Percentiles rank a stretch among this genome's conserved stretches.
These are phyloP conservation scores for Tachystola acroxantha DNA, from an alignment of 2,888 invertebrate genomes.

Conservation along the genomic window DNA sequence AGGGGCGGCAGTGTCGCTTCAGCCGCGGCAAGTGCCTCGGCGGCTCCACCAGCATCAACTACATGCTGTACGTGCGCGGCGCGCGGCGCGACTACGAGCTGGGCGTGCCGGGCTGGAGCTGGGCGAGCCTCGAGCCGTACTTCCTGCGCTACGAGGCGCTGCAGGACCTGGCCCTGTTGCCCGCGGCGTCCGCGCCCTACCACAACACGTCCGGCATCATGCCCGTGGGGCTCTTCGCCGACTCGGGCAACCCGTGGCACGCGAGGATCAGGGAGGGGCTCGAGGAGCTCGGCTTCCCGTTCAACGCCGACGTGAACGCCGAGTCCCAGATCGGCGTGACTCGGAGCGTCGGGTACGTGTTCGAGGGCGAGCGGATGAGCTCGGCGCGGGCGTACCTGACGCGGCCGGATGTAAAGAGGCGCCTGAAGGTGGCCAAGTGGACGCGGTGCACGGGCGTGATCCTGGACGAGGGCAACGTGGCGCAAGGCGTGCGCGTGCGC, in stretches of 20 bases:
- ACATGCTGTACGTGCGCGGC: slow-evolving; percentile 54
- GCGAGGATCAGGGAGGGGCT: slow-evolving; percentile 30
- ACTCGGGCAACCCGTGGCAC: slow-evolving; percentile 44
- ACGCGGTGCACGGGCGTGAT: slow-evolving; percentile 42
- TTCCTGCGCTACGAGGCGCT: slow-evolving; percentile 49
- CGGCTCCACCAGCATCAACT: slow-evolving; percentile 54
- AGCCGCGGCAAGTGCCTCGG: slow-evolving; percentile 53
- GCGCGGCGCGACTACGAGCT: slow-evolving; percentile 39
- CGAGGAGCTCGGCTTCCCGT: slow-evolving; percentile 30
- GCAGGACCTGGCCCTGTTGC: slow-evolving; percentile 19
- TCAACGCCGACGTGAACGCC: slow-evolving; percentile 47
- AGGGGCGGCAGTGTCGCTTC: slow-evolving; percentile 33
- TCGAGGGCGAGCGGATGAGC: slow-evolving; percentile 41
- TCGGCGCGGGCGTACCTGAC: slow-evolving; percentile 44
- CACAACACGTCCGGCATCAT: slow-evolving; percentile 14
- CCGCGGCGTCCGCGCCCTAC: background rate
- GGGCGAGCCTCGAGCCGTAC: slow-evolving; percentile 43
- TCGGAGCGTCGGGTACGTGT: slow-evolving; percentile 36
- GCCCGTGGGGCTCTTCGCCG: slow-evolving; percentile 34
- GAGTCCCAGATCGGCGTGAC: slow-evolving; percentile 46
- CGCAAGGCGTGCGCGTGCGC: background rate
- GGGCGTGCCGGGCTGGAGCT: slow-evolving; percentile 42
- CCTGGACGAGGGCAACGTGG: slow-evolving; percentile 30
- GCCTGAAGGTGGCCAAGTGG: slow-evolving; percentile 34
- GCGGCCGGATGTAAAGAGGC: slow-evolving; percentile 25